These are phyloP conservation scores for Dorcus parallelipipedus DNA, from an alignment of 2,888 invertebrate species.

Conservation along the genomic window DNA sequence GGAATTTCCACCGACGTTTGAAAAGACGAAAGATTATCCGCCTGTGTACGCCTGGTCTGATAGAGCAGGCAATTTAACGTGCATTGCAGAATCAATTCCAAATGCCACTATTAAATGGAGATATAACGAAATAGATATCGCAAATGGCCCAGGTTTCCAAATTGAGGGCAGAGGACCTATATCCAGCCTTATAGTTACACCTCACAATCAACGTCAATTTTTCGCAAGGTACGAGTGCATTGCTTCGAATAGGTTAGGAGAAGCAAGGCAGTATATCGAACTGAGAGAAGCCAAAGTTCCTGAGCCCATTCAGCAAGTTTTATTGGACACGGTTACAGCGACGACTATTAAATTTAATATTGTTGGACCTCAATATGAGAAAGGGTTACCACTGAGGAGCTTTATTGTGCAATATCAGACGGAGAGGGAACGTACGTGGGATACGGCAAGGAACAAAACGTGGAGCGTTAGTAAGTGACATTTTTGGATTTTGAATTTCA, in stretches of 20 bases:
- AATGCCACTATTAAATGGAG: conserved; percentile 90
- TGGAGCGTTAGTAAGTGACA: conserved; percentile 66
- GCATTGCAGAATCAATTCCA: conserved; percentile 81
- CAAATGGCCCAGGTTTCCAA: conserved; percentile 56
- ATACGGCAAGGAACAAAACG: conserved; percentile 64
- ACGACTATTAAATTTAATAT: conserved; percentile 81
- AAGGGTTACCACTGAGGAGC: conserved; percentile 72
- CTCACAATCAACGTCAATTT: conserved; percentile 59
- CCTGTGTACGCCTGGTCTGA: conserved; percentile 83
- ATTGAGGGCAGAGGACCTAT: conserved; percentile 67
- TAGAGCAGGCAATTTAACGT: conserved; percentile 78
- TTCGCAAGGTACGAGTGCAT: conserved; percentile 78
- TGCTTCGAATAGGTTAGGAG: conserved; percentile 75
- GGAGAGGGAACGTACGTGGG: conserved; percentile 65
- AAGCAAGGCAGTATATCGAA: conserved; percentile 63
- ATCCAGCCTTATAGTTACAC: conserved; percentile 69
- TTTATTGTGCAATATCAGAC: conserved; percentile 75
- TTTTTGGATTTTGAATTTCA: no score
- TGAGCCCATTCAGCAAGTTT: conserved; percentile 61
- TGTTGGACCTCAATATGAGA: conserved; percentile 68
- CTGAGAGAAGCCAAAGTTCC: conserved; percentile 74
- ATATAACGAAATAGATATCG: conserved; percentile 46
- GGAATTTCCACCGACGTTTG: conserved; percentile 79
- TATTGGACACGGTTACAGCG: conserved; percentile 70
- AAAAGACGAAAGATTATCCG: conserved; percentile 63